Conservation (phyloP, 2,888 invertebrate genomes). For the Pseudococcus jackbeardsleyi region DNA sequence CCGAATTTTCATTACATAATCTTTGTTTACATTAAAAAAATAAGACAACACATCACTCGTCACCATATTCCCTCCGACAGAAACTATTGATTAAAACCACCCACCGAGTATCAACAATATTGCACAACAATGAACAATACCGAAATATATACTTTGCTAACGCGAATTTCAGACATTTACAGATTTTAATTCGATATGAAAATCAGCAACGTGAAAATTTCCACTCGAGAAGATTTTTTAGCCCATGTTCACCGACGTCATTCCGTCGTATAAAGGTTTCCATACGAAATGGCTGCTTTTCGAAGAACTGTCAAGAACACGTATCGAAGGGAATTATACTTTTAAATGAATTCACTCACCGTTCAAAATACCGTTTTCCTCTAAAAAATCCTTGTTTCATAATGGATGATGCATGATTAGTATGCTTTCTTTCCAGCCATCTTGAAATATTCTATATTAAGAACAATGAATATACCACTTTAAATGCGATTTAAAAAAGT, state of each 20-base stretch:
- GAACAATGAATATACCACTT: slow-evolving; percentile 59
- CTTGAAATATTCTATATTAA: slow-evolving; percentile 64
- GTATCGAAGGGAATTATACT: neutral
- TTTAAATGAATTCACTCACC: slow-evolving; percentile 45
- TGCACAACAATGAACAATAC: slow-evolving; percentile 55
- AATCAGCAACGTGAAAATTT: neutral
- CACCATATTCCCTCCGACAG: slow-evolving; percentile 27
- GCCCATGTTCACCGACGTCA: slow-evolving; percentile 40
- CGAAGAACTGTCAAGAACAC: neutral
- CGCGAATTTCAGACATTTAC: neutral
- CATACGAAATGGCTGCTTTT: neutral
- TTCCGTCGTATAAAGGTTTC: neutral
- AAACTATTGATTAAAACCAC: slow-evolving; percentile 63
- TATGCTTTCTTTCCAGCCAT: slow-evolving; percentile 64
- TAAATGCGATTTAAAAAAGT: slow-evolving; percentile 18
- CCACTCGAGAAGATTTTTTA: neutral
- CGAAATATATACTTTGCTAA: neutral
- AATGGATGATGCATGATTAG: slow-evolving; percentile 61
- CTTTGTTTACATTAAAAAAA: slow-evolving; percentile 51
- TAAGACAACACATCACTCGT: slow-evolving; percentile 54
- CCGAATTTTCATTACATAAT: slow-evolving; percentile 29
- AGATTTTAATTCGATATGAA: neutral
- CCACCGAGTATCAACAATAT: slow-evolving; percentile 61
- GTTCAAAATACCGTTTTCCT: slow-evolving; percentile 65
- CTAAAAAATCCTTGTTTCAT: slow-evolving; percentile 61